Evolutionary conservation across 53 echinoderm and acorn worm species (phyloP).

Genomic region (Paracentrotus lividus): DNA sequence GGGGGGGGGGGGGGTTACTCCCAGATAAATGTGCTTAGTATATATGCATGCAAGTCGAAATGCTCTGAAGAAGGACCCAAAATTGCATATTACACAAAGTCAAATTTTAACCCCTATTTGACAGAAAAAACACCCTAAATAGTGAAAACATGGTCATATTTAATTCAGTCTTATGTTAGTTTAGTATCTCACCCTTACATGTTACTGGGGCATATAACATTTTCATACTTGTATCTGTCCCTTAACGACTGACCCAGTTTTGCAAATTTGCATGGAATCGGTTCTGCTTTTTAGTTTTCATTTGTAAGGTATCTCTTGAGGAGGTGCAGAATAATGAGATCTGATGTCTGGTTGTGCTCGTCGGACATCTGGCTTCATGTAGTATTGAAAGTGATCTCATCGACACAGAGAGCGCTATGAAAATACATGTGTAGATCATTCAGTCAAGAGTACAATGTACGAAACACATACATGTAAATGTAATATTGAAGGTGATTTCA

Average conservation of each 20-base stretch:
- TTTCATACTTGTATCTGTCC: neutral
- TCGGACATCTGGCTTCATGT: neutral
- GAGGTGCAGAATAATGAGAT: neutral
- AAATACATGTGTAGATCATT: too few species aligned
- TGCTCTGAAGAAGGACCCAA: too few species aligned
- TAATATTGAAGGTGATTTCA: neutral
- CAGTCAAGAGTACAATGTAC: neutral
- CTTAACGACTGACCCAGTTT: neutral
- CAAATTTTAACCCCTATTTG: too few species aligned
- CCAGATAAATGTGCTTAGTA: too few species aligned
- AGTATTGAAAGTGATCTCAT: neutral
- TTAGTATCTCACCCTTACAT: neutral
- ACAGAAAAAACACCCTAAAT: too few species aligned
- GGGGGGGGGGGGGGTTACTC: too few species aligned
- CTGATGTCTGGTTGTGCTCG: neutral
- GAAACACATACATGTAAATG: neutral
- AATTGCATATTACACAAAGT: too few species aligned
- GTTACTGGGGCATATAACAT: too few species aligned
- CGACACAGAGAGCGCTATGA: neutral
- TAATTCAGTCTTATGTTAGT: neutral
- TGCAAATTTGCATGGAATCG: neutral
- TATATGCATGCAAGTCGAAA: too few species aligned
- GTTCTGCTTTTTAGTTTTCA: slow-evolving; percentile 2
- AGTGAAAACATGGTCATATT: too few species aligned
- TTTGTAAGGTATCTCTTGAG: neutral